A percentile compares a stretch with the other conserved stretches of the same genome.
Conservation (phyloP, 2,113 vertebrate species). For the Oceanodroma tethys region DNA sequence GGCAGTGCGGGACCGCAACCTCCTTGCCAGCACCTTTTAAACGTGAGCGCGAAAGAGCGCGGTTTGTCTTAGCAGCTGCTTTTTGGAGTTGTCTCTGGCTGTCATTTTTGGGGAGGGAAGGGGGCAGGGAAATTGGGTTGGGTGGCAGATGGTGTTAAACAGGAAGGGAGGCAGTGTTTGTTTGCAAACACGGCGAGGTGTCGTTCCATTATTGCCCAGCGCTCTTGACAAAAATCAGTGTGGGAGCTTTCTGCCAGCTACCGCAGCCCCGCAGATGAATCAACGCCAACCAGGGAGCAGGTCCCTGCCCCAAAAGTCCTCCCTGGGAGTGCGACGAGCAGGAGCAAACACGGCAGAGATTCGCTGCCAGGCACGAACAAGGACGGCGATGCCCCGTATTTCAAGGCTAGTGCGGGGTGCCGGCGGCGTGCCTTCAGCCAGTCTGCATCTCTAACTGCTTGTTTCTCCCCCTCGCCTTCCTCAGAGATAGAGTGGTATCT, state of each 20-base stretch:
- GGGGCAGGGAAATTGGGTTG: slow-evolving; percentile 46
- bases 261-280: slow-evolving; percentile 34
- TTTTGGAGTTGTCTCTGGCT: slow-evolving; percentile 40
- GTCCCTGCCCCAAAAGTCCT: neutral
- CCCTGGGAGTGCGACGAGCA: neutral
- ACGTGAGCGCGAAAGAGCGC: neutral
- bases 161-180: slow-evolving; percentile 64
- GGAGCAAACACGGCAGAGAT: neutral
- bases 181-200: slow-evolving; percentile 62
- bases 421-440: neutral
- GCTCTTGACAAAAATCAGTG: slow-evolving; percentile 50
- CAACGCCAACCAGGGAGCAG: slow-evolving; percentile 16
- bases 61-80: slow-evolving; percentile 26
- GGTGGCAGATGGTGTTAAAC: slow-evolving; percentile 63
- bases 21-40: neutral
- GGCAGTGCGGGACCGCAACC: neutral
- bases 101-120: slow-evolving; percentile 48
- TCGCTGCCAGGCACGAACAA: neutral
- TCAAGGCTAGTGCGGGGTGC: neutral
- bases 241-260: slow-evolving; percentile 35
- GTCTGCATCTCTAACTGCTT: neutral
- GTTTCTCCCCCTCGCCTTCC: neutral
- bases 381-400: neutral
- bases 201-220: slow-evolving; percentile 60
- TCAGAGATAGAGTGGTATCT: neutral